These are phyloP conservation scores for Tiphia femorata DNA, from an alignment of 2,888 invertebrate genomes.

Conservation along the genomic window DNA sequence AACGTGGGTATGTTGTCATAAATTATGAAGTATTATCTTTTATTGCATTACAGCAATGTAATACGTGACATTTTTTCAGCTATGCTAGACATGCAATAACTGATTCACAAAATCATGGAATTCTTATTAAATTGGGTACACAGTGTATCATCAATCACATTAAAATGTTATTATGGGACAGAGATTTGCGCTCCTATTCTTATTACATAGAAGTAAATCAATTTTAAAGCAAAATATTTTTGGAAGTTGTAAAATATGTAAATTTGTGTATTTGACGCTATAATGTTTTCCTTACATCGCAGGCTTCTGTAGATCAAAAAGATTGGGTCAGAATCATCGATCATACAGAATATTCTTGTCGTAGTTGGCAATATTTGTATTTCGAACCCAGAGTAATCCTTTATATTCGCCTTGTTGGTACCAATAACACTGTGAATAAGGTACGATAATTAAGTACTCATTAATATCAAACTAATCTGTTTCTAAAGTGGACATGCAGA, in stretches of 20 bases:
- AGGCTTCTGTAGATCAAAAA: conserved; percentile 92
- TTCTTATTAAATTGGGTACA: conserved; percentile 86
- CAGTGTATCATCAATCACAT: conserved; percentile 95
- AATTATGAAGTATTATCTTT: conserved; percentile 4
- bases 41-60: neutral
- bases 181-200: conserved; percentile 88
- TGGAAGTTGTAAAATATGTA: neutral
- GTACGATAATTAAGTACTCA: too few relatives aligned
- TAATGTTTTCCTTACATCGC: conserved; percentile 6
- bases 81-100: conserved; percentile 91
- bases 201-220: conserved; percentile 82
- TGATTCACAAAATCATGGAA: conserved; percentile 82
- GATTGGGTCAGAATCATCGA: conserved; percentile 96
- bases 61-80: conserved; percentile 63
- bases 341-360: conserved; percentile 91
- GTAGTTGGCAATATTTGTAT: conserved; percentile 96
- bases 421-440: conserved; percentile 95
- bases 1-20: conserved; percentile 78
- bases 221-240: neutral
- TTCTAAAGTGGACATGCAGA: neutral
- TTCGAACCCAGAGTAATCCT: conserved; percentile 91
- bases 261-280: neutral
- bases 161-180: conserved; percentile 93
- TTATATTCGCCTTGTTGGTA: conserved; percentile 86
- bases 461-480: too few relatives aligned